Evolutionary conservation across 2,888 invertebrate species (phyloP).

Genomic region (Tyria jacobaeae): DNA sequence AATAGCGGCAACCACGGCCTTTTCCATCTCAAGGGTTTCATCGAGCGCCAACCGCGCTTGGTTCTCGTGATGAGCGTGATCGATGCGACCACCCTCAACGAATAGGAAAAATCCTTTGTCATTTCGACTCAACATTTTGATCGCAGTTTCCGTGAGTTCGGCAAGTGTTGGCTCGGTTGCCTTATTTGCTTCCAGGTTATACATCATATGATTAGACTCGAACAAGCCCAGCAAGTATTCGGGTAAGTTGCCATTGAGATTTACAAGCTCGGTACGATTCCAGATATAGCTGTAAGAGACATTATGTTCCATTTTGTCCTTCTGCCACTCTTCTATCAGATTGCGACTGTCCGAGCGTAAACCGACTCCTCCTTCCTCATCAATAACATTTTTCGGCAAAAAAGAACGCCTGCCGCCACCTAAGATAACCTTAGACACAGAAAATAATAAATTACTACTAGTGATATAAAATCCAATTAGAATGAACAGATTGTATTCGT

Average conservation of each 20-base stretch:
- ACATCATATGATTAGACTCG: constrained; percentile 85
- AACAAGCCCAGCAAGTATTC: constrained; percentile 47
- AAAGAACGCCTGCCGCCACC: constrained; percentile 37
- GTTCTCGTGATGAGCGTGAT: constrained; percentile 88
- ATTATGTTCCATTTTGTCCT: constrained; percentile 20
- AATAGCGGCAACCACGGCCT: constrained; percentile 82
- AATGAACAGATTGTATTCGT: neutral
- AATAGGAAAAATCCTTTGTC: constrained; percentile 91
- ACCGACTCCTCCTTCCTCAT: constrained; percentile 30
- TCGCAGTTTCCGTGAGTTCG: constrained; percentile 86
- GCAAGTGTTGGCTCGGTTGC: constrained; percentile 88
- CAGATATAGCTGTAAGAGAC: constrained; percentile 24
- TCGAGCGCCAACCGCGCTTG: constrained; percentile 86
- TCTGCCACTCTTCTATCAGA: constrained; percentile 79
- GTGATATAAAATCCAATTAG: neutral
- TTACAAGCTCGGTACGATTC: constrained; percentile 24
- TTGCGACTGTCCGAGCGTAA: constrained; percentile 69
- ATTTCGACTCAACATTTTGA: constrained; percentile 88
- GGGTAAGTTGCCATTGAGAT: constrained; percentile 13
- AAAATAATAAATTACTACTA: neutral
- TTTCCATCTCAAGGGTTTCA: constrained; percentile 89
- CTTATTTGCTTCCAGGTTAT: constrained; percentile 84
- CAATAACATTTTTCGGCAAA: constrained; percentile 21
- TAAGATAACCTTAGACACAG: constrained; percentile 28
- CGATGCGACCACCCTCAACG: constrained; percentile 89